Evolutionary conservation across 2,888 invertebrate species (phyloP).

Genomic region (Atrina japonica): DNA sequence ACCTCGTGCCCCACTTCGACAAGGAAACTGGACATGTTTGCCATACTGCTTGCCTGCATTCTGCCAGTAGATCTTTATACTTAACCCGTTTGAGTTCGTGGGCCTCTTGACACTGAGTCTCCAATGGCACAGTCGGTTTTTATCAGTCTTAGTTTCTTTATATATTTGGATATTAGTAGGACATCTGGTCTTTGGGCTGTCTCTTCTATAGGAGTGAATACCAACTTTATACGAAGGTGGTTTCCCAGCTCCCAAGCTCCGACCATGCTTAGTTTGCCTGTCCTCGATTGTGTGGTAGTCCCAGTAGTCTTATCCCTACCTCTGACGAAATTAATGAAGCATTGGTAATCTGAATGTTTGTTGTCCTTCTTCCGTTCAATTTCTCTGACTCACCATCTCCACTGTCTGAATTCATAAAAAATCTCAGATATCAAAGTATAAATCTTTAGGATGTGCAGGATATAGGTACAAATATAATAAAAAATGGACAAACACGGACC

Average conservation of each 20-base stretch:
- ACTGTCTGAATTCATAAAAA: no score
- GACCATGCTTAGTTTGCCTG: background rate
- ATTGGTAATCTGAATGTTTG: background rate
- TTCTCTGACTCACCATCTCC: background rate
- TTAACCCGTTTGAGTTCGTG: background rate
- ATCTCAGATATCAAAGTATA: no score
- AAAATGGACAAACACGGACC: no score
- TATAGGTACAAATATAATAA: no score
- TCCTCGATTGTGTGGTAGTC: background rate
- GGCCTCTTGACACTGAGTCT: background rate
- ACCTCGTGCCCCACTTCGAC: background rate
- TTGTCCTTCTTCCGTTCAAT: background rate
- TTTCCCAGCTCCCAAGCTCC: constrained; percentile 6
- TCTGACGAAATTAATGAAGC: constrained; percentile 6
- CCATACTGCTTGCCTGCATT: constrained; percentile 5
- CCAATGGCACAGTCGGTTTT: background rate
- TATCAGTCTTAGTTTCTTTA: background rate
- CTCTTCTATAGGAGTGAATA: background rate
- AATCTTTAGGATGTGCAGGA: no score
- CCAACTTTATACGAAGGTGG: background rate
- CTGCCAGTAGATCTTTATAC: constrained; percentile 1
- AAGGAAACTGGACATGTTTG: background rate
- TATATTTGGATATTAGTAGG: background rate
- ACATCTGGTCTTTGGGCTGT: background rate
- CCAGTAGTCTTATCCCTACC: background rate